Evolutionary conservation across 2,113 vertebrate genomes (phyloP).

Genomic region (Polypterus bichir): DNA sequence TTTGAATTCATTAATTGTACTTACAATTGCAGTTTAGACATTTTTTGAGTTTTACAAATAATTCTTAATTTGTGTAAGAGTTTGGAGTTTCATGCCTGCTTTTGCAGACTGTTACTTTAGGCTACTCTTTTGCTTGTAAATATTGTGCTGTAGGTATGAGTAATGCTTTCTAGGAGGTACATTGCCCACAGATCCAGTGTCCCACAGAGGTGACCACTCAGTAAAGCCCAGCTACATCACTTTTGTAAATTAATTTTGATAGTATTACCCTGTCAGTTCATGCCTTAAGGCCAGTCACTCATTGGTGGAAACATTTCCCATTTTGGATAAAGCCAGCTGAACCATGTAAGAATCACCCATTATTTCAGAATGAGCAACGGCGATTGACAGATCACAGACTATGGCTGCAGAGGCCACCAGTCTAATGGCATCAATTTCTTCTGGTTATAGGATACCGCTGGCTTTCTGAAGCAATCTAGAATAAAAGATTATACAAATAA

Average conservation of each 20-base stretch:
- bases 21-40: no score
- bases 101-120: not conserved
- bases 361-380: conserved; percentile 53
- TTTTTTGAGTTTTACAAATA: no score
- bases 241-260: conserved; percentile 87
- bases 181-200: conserved; percentile 49
- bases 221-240: conserved; percentile 58
- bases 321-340: conserved; percentile 74
- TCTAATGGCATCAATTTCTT: conserved; percentile 47
- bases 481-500: conserved; percentile 6
- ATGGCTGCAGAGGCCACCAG: conserved; percentile 48
- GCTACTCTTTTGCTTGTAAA: conserved; percentile 33
- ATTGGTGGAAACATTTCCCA: conserved; percentile 49
- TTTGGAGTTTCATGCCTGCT: no score
- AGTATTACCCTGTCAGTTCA: conserved; percentile 71
- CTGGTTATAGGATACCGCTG: conserved; percentile 41
- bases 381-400: conserved; percentile 69
- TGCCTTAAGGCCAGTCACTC: conserved; percentile 64
- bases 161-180: conserved; percentile 51
- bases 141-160: conserved; percentile 36
- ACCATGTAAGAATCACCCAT: conserved; percentile 65
- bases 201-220: conserved; percentile 50
- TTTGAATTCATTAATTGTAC: no score
- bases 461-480: conserved; percentile 26
- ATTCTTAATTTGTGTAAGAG: no score